Conservation (phyloP, 1,140 invertebrate species). For the Zaprionus ghesquierei region DNA sequence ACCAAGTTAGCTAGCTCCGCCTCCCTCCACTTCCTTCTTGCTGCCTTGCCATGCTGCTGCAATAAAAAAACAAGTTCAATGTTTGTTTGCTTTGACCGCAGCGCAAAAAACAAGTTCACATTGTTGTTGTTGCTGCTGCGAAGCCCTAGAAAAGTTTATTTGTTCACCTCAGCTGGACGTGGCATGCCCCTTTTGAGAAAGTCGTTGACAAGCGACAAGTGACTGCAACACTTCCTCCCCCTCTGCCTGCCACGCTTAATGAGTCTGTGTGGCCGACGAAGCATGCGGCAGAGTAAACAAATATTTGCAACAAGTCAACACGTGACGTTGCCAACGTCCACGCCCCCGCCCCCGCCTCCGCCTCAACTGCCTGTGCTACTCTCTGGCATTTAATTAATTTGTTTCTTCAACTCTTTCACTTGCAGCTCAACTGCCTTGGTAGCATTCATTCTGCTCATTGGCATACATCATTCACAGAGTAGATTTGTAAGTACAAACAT, state of each 20-base stretch:
- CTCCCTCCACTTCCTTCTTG: background rate
- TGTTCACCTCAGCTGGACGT: conserved; percentile 61
- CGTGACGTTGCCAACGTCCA: conserved; percentile 61
- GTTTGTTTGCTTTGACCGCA: conserved; percentile 67
- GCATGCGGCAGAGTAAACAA: conserved; percentile 66
- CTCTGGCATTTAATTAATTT: conserved; percentile 47
- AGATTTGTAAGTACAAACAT: conserved; percentile 78
- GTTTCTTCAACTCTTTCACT: conserved; percentile 14
- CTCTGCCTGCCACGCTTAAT: conserved; percentile 34
- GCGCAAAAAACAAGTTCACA: conserved; percentile 70
- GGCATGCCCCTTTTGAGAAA: conserved; percentile 55
- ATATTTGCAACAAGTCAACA: conserved; percentile 76
- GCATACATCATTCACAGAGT: conserved; percentile 65
- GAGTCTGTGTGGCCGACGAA: conserved; percentile 52
- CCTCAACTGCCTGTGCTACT: background rate
- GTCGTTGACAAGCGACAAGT: conserved; percentile 51
- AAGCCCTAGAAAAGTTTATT: conserved; percentile 74
- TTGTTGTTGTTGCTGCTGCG: conserved; percentile 42
- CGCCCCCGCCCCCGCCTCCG: background rate
- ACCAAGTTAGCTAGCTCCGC: conserved; percentile 50
- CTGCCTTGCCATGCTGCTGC: background rate
- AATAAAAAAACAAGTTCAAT: conserved; percentile 80
- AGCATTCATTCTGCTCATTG: conserved; percentile 72
- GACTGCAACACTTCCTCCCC: background rate
- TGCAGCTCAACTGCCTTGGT: conserved; percentile 82